These are phyloP conservation scores for Heteromyza rotundicornis DNA, from an alignment of 2,888 invertebrate genomes.

Conservation along the genomic window DNA sequence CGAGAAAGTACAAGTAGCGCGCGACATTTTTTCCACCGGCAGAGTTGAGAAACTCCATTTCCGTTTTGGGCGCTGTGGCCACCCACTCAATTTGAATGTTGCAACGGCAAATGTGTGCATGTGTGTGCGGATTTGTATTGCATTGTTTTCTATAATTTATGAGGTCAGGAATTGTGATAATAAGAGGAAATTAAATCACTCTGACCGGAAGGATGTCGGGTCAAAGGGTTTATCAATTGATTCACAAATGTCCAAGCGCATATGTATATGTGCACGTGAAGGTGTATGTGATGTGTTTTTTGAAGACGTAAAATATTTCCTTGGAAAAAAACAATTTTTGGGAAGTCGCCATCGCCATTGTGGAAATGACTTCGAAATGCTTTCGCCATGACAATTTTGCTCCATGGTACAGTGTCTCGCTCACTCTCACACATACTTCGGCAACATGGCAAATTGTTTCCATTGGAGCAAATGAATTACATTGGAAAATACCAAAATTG, in stretches of 20 bases:
- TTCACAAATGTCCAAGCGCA: no score
- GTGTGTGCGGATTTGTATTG: constrained; percentile 22
- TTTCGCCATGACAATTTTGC: no score
- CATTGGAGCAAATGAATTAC: constrained; percentile 7
- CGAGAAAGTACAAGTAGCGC: constrained; percentile 8
- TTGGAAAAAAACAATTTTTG: no score
- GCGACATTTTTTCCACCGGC: constrained; percentile 19
- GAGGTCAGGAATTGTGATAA: constrained; percentile 55
- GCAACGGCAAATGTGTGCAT: constrained; percentile 42
- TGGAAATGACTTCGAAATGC: no score
- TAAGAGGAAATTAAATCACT: constrained; percentile 57
- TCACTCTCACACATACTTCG: background rate
- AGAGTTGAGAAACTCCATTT: constrained; percentile 50
- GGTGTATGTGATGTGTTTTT: no score
- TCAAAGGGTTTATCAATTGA: no score
- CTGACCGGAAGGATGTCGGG: constrained; percentile 56
- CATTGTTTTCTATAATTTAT: constrained; percentile 49
- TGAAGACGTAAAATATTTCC: no score
- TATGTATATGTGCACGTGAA: no score
- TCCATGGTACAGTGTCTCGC: no score
- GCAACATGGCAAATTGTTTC: background rate
- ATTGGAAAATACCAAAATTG: constrained; percentile 25
- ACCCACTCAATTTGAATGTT: background rate
- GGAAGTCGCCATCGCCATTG: no score
- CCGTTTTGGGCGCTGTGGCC: constrained; percentile 48